phyloP scores from a whole-genome alignment of 92 coral and sea anemone genomes.

The Porites cylindrica region DNA sequence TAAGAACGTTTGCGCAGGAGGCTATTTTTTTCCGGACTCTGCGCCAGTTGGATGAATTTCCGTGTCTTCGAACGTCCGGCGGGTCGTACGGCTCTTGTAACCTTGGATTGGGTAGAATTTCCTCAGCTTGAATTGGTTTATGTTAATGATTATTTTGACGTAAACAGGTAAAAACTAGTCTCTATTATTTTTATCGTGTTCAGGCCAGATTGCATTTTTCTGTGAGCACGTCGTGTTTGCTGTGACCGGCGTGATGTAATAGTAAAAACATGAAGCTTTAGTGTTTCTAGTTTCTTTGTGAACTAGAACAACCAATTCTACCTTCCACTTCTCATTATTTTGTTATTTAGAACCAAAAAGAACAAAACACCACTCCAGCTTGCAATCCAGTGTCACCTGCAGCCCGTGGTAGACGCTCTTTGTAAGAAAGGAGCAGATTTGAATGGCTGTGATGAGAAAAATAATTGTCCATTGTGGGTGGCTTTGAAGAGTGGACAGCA shows the following conservation, averaged over 20 bases:
- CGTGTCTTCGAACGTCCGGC: not conserved
- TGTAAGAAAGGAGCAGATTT: slow-evolving; percentile 86
- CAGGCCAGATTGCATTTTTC: no score
- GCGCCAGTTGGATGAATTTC: not conserved
- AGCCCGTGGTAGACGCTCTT: slow-evolving; percentile 91
- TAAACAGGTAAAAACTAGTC: no score
- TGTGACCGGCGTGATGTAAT: no score
- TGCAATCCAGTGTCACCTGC: slow-evolving; percentile 91
- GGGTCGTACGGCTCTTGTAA: not conserved
- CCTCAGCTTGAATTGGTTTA: not conserved
- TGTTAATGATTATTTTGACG: not conserved
- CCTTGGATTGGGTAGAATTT: not conserved
- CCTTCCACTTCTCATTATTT: not conserved
- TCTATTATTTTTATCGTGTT: no score
- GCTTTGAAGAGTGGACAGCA: slow-evolving; percentile 93
- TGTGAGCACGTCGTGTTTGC: no score
- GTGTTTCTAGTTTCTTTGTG: no score
- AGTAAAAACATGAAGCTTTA: no score
- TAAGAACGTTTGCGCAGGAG: not conserved
- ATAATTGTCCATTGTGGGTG: slow-evolving; percentile 94
- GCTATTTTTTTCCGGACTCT: not conserved
- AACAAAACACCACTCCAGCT: slow-evolving; percentile 90
- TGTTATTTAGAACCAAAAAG: slow-evolving; percentile 69
- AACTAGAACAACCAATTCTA: no score
- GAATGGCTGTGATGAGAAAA: slow-evolving; percentile 84